These are phyloP conservation scores for Trigoniulus corallinus DNA, from an alignment of 1,140 invertebrate species.

Conservation along the genomic window DNA sequence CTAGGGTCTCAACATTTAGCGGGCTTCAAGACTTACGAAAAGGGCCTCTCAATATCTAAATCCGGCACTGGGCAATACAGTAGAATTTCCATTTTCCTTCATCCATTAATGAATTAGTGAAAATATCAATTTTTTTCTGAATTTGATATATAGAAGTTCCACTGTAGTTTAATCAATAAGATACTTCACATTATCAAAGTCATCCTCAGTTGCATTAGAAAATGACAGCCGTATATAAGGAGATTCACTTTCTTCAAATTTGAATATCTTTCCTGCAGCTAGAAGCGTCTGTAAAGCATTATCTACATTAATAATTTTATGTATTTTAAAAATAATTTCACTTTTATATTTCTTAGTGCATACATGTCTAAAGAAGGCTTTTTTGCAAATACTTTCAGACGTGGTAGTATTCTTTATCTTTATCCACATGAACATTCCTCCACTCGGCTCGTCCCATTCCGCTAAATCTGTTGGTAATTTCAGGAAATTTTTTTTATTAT, in stretches of 20 bases:
- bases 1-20: too few species aligned
- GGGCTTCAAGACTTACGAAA: too few species aligned
- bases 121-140: too few species aligned
- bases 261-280: background rate
- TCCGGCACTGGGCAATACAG: too few species aligned
- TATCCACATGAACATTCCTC: conserved; percentile 64
- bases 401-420: conserved; percentile 26
- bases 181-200: background rate
- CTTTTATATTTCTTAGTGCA: background rate
- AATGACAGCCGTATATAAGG: background rate
- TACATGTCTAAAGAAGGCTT: too few species aligned
- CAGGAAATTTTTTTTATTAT: conserved; percentile 1
- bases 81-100: too few species aligned
- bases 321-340: background rate
- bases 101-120: too few species aligned
- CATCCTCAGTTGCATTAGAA: background rate
- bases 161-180: too few species aligned
- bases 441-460: conserved; percentile 44
- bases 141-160: too few species aligned
- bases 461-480: conserved; percentile 37
- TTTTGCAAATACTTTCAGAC: background rate
- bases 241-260: background rate
- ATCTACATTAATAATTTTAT: background rate
- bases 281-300: background rate
- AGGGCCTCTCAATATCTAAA: too few species aligned